Evolutionary conservation across 2,888 invertebrate species (phyloP).

Genomic region (Chloromyia formosa): DNA sequence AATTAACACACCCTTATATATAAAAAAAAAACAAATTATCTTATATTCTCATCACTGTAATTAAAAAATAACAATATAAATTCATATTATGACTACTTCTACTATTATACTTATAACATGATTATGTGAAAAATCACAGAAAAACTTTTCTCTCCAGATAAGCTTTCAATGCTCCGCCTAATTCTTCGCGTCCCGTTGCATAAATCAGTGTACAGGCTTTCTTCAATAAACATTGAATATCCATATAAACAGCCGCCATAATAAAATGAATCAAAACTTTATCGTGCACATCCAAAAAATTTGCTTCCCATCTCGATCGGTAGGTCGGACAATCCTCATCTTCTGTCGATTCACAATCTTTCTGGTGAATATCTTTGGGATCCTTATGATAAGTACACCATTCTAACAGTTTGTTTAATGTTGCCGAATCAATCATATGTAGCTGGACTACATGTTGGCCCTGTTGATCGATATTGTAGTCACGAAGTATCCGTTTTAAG

Average conservation of each 20-base stretch:
- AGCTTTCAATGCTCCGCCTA: neutral
- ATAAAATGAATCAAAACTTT: neutral
- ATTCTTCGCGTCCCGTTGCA: neutral
- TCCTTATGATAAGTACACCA: slow-evolving; percentile 11
- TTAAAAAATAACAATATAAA: no score
- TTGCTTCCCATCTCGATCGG: neutral
- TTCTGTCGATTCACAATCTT: neutral
- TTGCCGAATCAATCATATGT: neutral
- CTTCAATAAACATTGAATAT: neutral
- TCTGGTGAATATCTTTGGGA: no score
- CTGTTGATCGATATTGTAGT: neutral
- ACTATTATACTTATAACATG: no score
- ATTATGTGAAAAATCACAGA: no score
- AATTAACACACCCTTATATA: no score
- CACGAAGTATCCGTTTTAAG: neutral
- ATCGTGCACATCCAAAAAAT: neutral
- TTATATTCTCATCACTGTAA: no score
- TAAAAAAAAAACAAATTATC: no score
- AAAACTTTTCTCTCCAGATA: neutral
- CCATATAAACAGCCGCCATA: slow-evolving; percentile 3
- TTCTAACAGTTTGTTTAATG: neutral
- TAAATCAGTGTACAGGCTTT: neutral
- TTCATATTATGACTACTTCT: no score
- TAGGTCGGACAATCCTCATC: neutral
- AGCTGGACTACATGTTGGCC: neutral